Evolutionary conservation across 2,113 vertebrate species (phyloP).

Genomic region (human (Homo sapiens)): GRCh38 chr4:26052501-26053000

Average conservation of each 20-base stretch:
- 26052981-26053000: not conserved
- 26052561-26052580: not conserved
- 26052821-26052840: not conserved
- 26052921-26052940: not conserved
- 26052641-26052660: too few relatives aligned
- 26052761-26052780: not conserved
- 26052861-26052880: not conserved
- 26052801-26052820: rapidly evolving
- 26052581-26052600: too few relatives aligned
- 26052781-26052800: not conserved
- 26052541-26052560: not conserved
- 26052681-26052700: not conserved
- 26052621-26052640: rapidly evolving
- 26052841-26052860: not conserved
- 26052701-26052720: not conserved
- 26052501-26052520: not conserved
- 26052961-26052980: not conserved
- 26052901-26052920: not conserved
- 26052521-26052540: not conserved
- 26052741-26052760: too few relatives aligned
- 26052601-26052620: not conserved
- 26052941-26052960: not conserved
- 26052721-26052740: not conserved
- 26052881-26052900: not conserved
- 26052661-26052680: rapidly evolving